Conservation (phyloP, 2,113 vertebrate genomes). For the Pipra filicauda region DNA sequence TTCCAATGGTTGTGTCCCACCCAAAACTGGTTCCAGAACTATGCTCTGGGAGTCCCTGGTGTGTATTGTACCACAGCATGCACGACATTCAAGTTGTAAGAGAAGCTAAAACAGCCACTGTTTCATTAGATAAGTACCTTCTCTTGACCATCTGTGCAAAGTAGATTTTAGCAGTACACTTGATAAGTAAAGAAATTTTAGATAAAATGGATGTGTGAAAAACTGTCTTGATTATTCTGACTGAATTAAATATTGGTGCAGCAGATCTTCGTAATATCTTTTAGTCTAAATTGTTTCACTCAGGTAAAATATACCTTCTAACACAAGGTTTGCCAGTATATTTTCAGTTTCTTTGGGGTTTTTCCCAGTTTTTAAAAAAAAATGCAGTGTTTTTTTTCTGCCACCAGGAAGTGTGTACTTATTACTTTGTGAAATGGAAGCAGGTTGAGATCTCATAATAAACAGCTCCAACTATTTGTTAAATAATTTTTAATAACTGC, state of each 20-base stretch:
- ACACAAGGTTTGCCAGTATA: neutral
- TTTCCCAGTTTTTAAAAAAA: neutral
- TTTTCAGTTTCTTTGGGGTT: neutral
- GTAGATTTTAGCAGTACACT: neutral
- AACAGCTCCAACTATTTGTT: neutral
- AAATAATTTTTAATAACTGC: neutral
- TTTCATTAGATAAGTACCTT: neutral
- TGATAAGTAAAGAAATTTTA: neutral
- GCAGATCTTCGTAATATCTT: neutral
- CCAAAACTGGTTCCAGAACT: neutral
- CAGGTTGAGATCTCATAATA: neutral
- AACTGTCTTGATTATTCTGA: neutral
- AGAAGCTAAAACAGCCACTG: neutral
- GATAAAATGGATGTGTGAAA: neutral
- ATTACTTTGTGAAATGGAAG: neutral
- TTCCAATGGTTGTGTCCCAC: neutral
- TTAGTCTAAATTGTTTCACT: neutral
- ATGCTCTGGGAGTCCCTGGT: neutral
- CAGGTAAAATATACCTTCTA: neutral
- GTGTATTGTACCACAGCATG: neutral
- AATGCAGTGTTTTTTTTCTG: neutral
- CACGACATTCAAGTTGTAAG: neutral
- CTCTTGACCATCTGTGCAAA: neutral
- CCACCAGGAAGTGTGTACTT: neutral
- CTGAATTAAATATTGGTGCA: neutral